Percentiles rank a stretch among this genome's conserved stretches.
Conservation (phyloP, 2,797 vertebrate genomes). For the Lophius americanus region DNA sequence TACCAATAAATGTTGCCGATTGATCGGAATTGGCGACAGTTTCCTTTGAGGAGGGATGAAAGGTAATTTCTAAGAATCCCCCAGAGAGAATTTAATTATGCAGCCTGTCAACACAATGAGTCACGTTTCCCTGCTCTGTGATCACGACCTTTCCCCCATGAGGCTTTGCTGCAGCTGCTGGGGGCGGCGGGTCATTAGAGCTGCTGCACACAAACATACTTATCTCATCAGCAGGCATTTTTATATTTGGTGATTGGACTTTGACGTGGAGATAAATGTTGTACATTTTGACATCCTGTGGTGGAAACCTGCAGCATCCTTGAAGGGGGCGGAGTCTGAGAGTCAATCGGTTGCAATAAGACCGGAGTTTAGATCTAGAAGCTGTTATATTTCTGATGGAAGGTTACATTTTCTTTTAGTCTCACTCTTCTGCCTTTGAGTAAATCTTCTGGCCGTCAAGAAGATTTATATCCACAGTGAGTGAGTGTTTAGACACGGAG, state of each 20-base stretch:
- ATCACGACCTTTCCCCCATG: constrained; percentile 15
- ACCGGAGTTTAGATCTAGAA: no score
- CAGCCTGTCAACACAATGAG: constrained; percentile 16
- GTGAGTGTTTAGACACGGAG: no score
- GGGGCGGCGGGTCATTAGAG: constrained; percentile 4
- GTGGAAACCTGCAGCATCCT: no score
- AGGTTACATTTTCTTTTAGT: no score
- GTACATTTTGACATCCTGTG: no score
- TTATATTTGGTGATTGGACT: background rate
- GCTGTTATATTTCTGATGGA: no score
- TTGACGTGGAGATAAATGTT: no score
- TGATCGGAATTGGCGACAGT: background rate
- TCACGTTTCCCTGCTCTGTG: background rate
- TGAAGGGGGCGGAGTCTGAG: no score
- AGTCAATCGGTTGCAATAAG: no score
- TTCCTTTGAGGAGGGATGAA: constrained; percentile 5
- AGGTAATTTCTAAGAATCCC: background rate
- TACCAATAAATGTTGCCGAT: background rate
- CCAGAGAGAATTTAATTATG: background rate
- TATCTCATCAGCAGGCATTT: background rate
- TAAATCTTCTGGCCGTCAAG: no score
- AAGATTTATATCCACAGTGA: no score
- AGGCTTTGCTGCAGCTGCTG: constrained; percentile 14
- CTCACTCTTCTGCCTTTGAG: no score
- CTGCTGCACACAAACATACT: background rate